These are phyloP conservation scores for Carollia perspicillata DNA, from an alignment of 2,113 vertebrate species.

Conservation along the genomic window DNA sequence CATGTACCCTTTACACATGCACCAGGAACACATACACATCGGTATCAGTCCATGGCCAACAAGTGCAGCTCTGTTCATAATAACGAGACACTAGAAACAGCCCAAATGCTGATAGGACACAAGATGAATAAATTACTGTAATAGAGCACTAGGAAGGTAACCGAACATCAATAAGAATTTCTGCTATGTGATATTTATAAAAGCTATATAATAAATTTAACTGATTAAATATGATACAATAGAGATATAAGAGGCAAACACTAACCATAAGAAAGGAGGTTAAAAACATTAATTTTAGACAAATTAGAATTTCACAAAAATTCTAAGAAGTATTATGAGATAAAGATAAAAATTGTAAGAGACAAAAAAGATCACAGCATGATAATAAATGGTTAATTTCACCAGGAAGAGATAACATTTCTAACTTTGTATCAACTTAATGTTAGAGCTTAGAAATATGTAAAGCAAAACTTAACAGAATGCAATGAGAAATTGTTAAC, in stretches of 20 bases:
- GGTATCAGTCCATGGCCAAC: neutral
- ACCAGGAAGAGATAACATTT: neutral
- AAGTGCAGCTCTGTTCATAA: neutral
- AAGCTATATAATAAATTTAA: neutral
- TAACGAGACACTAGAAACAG: neutral
- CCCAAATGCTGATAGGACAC: neutral
- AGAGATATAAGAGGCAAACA: neutral
- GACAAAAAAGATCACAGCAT: neutral
- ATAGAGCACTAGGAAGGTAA: neutral
- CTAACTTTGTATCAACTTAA: neutral
- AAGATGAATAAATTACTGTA: neutral
- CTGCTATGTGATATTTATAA: neutral
- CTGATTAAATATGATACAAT: neutral
- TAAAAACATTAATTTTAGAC: neutral
- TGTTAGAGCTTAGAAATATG: neutral
- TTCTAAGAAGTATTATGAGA: neutral
- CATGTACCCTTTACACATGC: neutral
- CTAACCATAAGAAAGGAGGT: neutral
- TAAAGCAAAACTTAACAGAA: neutral
- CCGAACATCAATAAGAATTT: neutral
- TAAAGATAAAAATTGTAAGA: neutral
- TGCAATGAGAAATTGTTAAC: neutral
- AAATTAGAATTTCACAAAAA: constrained; percentile 28
- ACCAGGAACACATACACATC: neutral
- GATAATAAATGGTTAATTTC: neutral